Evolutionary conservation across 2,113 vertebrate species (phyloP).

Genomic region (Pantherophis guttatus): DNA sequence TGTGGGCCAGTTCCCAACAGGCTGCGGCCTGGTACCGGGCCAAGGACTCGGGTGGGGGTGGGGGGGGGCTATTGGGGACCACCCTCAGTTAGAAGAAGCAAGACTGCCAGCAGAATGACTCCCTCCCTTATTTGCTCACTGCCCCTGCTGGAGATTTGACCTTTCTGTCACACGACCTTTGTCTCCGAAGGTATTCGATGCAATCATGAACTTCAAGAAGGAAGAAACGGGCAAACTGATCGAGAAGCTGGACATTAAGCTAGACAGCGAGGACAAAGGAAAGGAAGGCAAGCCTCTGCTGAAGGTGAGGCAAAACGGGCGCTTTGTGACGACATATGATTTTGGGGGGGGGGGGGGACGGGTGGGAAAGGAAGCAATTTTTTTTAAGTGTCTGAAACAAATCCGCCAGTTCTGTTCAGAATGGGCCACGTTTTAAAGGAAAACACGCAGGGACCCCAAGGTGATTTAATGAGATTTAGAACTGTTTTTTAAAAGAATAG

Average conservation of each 20-base stretch:
- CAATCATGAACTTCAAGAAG: constrained; percentile 93
- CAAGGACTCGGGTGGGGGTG: background rate
- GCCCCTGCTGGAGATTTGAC: background rate
- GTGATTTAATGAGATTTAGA: background rate
- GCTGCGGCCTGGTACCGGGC: background rate
- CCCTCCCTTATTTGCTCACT: background rate
- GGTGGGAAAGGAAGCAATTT: background rate
- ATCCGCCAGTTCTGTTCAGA: background rate
- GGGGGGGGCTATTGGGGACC: background rate
- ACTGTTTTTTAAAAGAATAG: too few species aligned
- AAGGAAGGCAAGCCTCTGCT: constrained; percentile 92
- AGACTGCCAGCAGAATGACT: background rate
- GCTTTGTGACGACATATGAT: rapidly evolving
- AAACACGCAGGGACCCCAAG: rapidly evolving
- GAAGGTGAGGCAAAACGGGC: constrained; percentile 65
- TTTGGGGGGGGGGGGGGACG: background rate
- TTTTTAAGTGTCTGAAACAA: background rate
- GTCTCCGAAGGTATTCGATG: constrained; percentile 82
- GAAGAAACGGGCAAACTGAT: constrained; percentile 88
- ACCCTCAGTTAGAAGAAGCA: background rate
- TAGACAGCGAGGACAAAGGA: constrained; percentile 87
- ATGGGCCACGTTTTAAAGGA: background rate
- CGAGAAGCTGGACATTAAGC: constrained; percentile 88
- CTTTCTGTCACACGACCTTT: background rate
- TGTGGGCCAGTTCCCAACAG: background rate